A percentile compares a stretch with the other conserved stretches of the same genome.
phyloP scores from a whole-genome alignment of 1,140 invertebrate genomes.

The Mamestra configurata region DNA sequence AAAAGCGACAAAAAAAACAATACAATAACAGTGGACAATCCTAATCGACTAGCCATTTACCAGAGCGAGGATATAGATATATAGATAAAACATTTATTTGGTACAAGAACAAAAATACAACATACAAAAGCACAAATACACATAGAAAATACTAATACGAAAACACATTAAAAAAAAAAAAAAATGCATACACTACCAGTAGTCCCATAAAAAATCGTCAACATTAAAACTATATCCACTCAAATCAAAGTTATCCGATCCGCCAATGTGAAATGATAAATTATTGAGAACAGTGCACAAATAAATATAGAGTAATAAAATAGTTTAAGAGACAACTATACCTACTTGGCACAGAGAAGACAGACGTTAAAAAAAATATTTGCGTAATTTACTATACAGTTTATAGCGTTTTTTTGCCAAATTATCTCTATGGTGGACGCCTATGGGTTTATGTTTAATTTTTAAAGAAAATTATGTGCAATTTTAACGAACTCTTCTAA shows the following conservation, averaged over 20 bases:
- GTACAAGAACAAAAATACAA: too few species aligned
- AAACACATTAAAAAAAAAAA: too few species aligned
- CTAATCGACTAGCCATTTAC: too few species aligned
- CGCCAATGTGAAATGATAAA: neutral
- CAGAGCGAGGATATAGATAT: too few species aligned
- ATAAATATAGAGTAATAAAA: constrained; percentile 6
- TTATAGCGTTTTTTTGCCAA: constrained; percentile 19
- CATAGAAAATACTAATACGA: too few species aligned
- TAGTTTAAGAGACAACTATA: neutral
- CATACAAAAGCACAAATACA: too few species aligned
- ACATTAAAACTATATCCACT: too few species aligned
- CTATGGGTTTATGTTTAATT: neutral
- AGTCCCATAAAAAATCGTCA: too few species aligned
- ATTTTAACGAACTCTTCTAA: neutral
- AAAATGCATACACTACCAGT: too few species aligned
- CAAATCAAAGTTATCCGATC: neutral
- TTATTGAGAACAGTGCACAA: neutral
- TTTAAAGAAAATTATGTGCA: neutral
- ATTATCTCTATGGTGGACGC: neutral
- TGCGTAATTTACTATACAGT: neutral
- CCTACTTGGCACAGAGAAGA: neutral
- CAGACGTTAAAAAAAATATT: neutral
- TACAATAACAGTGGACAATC: too few species aligned
- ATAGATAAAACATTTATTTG: too few species aligned
- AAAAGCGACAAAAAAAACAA: too few species aligned